Conservation (phyloP, 2,113 vertebrate genomes). For the Pogonocichla stellata region DNA sequence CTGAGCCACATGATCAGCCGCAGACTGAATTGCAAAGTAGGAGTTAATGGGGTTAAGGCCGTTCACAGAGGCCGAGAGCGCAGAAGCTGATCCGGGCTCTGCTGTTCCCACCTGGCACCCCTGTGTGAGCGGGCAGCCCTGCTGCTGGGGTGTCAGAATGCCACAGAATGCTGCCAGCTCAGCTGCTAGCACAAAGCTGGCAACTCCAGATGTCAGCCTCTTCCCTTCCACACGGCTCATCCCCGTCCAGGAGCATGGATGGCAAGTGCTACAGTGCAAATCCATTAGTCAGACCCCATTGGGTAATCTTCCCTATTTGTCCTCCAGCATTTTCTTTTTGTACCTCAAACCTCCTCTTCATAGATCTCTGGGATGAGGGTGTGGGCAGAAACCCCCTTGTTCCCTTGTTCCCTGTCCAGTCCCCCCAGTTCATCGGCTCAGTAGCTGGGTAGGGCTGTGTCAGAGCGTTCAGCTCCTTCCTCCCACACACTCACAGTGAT, state of each 20-base stretch:
- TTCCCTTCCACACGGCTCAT: not conserved
- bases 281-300: not conserved
- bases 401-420: not conserved
- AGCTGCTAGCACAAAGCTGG: not conserved
- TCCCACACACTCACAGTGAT: not conserved
- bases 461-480: not conserved
- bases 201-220: not conserved
- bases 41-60: not conserved
- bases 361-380: not conserved
- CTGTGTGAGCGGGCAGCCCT: not conserved
- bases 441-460: not conserved
- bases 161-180: fast-evolving
- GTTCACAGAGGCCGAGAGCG: not conserved
- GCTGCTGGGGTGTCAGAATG: fast-evolving
- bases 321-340: fast-evolving
- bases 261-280: not conserved
- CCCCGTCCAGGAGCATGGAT: not conserved
- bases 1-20: fast-evolving
- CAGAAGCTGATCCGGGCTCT: fast-evolving
- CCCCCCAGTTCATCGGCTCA: not conserved
- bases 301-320: not conserved
- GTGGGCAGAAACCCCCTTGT: not conserved
- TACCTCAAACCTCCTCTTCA: not conserved
- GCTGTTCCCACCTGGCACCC: not conserved
- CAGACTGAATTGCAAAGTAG: not conserved